A percentile compares a stretch with the other conserved stretches of the same genome.
Evolutionary conservation across 2,888 invertebrate species (phyloP).

Genomic region (Agrochola lota): DNA sequence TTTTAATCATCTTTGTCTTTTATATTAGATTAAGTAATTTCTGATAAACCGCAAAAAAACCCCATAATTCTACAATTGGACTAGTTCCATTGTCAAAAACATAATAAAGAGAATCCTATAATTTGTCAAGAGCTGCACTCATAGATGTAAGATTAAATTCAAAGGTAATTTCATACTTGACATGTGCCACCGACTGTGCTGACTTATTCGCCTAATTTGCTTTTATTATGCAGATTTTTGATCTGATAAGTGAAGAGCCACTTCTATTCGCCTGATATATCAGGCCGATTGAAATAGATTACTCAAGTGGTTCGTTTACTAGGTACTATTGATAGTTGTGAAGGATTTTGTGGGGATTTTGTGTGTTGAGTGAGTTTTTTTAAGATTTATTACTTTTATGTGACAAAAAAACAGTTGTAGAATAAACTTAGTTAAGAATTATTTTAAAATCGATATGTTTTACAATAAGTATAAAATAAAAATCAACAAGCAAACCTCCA

Average conservation of each 20-base stretch:
- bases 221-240: constrained; percentile 79
- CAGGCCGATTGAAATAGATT: constrained; percentile 45
- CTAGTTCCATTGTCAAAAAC: constrained; percentile 21
- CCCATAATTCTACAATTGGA: constrained; percentile 23
- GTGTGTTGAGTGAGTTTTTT: no score
- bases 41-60: neutral
- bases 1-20: neutral
- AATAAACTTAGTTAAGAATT: no score
- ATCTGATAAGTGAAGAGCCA: constrained; percentile 81
- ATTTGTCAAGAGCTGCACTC: constrained; percentile 69
- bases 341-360: neutral
- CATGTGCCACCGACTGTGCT: constrained; percentile 78
- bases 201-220: constrained; percentile 86
- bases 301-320: constrained; percentile 20
- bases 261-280: constrained; percentile 65
- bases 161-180: constrained; percentile 82
- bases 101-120: constrained; percentile 60
- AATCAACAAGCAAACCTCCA: neutral
- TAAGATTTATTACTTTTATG: neutral
- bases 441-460: neutral
- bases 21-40: neutral
- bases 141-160: constrained; percentile 82
- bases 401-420: neutral
- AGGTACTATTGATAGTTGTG: constrained; percentile 4
- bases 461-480: neutral